Conservation (phyloP, 2,113 vertebrate genomes). For the Amazona guildingii region DNA sequence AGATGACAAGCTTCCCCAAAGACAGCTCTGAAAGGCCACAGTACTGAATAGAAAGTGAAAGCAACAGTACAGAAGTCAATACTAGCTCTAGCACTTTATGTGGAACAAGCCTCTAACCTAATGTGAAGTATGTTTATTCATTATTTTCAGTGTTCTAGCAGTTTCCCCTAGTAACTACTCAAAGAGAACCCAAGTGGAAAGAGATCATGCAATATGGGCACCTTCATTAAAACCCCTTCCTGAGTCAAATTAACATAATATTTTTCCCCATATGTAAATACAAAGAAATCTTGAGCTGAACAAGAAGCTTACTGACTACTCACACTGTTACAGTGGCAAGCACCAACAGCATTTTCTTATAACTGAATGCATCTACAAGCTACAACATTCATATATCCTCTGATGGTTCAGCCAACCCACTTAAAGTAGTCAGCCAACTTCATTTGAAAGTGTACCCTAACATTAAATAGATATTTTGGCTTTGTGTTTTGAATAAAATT, state of each 20-base stretch:
- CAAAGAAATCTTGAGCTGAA: neutral
- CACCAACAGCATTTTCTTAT: neutral
- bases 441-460: neutral
- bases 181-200: neutral
- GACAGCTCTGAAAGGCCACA: neutral
- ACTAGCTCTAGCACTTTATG: neutral
- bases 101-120: neutral
- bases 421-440: neutral
- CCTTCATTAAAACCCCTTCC: neutral
- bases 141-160: neutral
- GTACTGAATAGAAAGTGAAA: neutral
- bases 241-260: neutral
- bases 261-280: neutral
- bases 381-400: neutral
- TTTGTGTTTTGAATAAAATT: neutral
- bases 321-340: neutral
- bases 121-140: neutral
- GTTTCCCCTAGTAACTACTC: neutral
- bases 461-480: neutral
- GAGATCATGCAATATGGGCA: fast-evolving
- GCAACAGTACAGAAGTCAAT: neutral
- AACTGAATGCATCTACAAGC: neutral
- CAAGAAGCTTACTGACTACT: neutral
- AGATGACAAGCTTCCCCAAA: neutral
- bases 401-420: fast-evolving